A percentile compares a stretch with the other conserved stretches of the same genome.
phyloP scores from a whole-genome alignment of 1,140 invertebrate genomes.

The Tetraneura akinire region DNA sequence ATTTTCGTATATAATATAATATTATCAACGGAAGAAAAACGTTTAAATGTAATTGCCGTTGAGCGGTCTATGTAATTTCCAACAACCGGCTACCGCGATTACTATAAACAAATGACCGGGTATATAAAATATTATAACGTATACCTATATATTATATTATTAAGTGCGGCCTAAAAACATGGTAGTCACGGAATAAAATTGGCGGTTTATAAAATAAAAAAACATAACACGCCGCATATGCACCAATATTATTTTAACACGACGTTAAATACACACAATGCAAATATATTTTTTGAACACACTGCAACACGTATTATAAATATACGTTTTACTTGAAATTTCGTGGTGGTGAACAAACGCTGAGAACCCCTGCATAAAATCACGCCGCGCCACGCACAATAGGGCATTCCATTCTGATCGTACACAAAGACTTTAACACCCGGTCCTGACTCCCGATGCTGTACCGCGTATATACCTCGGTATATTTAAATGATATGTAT shows the following conservation, averaged over 20 bases:
- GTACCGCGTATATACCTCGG: conserved; percentile 1
- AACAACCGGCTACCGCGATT: conserved; percentile 9
- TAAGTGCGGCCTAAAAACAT: not conserved
- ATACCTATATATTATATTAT: too few relatives aligned
- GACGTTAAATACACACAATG: not conserved
- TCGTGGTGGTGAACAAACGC: not conserved
- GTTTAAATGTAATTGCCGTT: conserved; percentile 9
- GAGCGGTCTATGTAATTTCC: conserved; percentile 23
- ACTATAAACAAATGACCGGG: conserved; percentile 9
- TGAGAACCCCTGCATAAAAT: conserved; percentile 33
- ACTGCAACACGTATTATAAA: not conserved
- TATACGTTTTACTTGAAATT: not conserved
- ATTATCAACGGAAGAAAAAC: not conserved
- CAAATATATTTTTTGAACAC: too few relatives aligned
- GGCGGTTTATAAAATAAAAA: not conserved
- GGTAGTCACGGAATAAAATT: conserved; percentile 40
- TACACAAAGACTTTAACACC: conserved; percentile 50
- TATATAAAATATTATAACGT: not conserved
- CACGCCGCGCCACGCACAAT: conserved; percentile 39
- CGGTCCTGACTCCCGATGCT: conserved; percentile 44
- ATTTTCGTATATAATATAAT: too few relatives aligned
- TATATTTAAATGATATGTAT: conserved; percentile 51
- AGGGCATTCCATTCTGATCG: conserved; percentile 46
- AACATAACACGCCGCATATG: too few relatives aligned
- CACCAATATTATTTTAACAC: conserved; percentile 21